Base-by-base conservation (phyloP, 2,888 invertebrate genomes). In the Andrena bucephala region DNA sequence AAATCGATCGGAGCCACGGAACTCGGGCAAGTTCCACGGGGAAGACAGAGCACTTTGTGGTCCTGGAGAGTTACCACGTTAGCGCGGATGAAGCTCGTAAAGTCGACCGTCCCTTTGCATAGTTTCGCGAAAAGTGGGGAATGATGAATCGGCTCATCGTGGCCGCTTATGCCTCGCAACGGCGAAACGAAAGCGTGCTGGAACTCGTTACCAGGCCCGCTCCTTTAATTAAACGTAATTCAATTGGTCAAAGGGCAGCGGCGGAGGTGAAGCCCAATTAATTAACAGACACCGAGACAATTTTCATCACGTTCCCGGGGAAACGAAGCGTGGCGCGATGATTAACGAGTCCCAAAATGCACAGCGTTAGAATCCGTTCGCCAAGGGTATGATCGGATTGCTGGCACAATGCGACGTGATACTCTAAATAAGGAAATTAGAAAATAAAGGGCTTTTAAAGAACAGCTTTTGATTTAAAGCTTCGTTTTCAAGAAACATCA, bases 1-100 rank as follows among this genome's bases (percentile, higher is more conserved):
- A 59, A 73, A 73, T 65, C 65, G 73, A 66, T 73, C 42, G 42
- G 24, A 24, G n/a, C n/a, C 24, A 57, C 2, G 54, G 57, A 31
- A 66, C 42, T 24, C 42, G 65, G 13, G 54, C 42, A 31, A 73
- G 27, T 73, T 66, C 13, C 42, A 2, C 57, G 57, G 29, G 20
- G 42, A 29, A 66, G 72, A 65, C 42, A 27, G 65, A 59, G 52
- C 29, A 33, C n/a, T 33, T 27, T 42, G 65, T 24, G 65, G 24
- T 42, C 36, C 31, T 7, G 8, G n/a, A 4, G 29, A 66, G 73
- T 73, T 73, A 59, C 42, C 36, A 16, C 54, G 54, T 59, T 29
- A 48, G 24, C 70, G 63, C 10, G 63, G 24, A 52, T 16, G 54
- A 48, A 16, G 16, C 57, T 27, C 57, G 54, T 71, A 59, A 77